Base-by-base conservation (phyloP, 2,113 vertebrate genomes). In the Entelurus aequoreus region DNA sequence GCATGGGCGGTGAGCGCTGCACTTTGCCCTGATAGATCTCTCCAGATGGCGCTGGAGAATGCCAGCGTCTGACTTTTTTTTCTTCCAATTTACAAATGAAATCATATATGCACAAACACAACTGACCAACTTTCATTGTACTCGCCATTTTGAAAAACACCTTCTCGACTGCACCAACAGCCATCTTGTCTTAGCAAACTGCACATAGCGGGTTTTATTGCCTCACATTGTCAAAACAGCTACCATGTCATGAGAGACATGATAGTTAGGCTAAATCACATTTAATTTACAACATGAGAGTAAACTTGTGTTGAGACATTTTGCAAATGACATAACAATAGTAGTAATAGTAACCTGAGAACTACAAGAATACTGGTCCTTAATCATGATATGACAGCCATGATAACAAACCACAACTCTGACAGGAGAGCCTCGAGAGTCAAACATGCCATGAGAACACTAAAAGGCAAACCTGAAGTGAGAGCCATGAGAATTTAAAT, bases 1-100 rank as follows among this genome's bases (percentile, higher is more conserved):
- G 77, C 54, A 77, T 68, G 80, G 76, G 69, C 80, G 64, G 77
- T 54, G 36, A 72, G 64, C 46, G 63, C 71, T 74, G 72, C 78
- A 78, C 81, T 79, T 64, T 81, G 78, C 61, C 78, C 72, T 62
- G 60, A 59, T 64, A 65, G 54, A 63, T 64, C 62, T 42, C 48
- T 60, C 74, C 71, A 71, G 78, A 77, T 61, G 16, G 67, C 19
- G 68, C 68, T 56, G 44, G 28, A 15, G 62, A 52, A 51, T 13
- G 44, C 63, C 65, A 60, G 74, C 60, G 6, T 35, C 19, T 14
- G 28, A 10, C 28, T 49, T 49, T 49, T n/a, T 15, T 15, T 48
- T 48, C 5, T 13, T 35, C 6, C 10, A 12, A 13, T 21, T 53
- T 53, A 53, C 51, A 12, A 53, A 53, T 53, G 21, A 53, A 6